These are phyloP conservation scores for Aurelia coerulea DNA, from an alignment of 30 jellyfish, hydroid and myxozoan genomes.

Conservation along the genomic window DNA sequence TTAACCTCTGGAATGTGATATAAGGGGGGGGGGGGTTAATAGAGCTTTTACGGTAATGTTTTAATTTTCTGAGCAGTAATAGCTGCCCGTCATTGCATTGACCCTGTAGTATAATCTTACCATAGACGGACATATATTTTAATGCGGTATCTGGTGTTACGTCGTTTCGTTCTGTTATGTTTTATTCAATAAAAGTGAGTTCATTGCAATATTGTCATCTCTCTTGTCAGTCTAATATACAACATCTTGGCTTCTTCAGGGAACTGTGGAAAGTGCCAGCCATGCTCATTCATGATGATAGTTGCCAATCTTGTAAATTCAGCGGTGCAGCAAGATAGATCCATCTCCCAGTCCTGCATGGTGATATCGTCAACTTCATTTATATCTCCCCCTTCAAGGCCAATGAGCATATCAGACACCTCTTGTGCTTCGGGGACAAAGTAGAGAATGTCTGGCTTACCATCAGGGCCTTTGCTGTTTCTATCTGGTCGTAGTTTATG, in stretches of 20 bases:
- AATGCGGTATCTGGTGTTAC: background rate
- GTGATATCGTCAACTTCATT: background rate
- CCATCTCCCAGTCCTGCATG: background rate
- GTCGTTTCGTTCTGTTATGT: background rate
- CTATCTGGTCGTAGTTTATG: conserved; percentile 2
- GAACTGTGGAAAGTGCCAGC: background rate
- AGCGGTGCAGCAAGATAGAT: background rate
- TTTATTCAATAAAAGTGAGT: background rate
- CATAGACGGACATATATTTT: background rate
- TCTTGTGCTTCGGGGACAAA: conserved; percentile 3
- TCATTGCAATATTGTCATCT: background rate
- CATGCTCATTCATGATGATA: conserved; percentile 3
- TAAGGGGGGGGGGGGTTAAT: too few relatives aligned
- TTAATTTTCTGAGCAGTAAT: too few relatives aligned
- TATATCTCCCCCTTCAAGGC: background rate
- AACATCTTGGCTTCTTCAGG: background rate
- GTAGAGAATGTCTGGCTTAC: conserved; percentile 7
- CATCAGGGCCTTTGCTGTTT: conserved; percentile 4
- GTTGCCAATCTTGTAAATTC: background rate
- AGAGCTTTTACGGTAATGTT: too few relatives aligned
- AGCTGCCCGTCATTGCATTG: background rate
- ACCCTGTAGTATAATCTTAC: background rate
- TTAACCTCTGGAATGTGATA: too few relatives aligned
- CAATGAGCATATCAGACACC: background rate
- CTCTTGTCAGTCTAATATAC: conserved; percentile 1